Conservation (phyloP, 2,113 vertebrate genomes). For the Colius striatus region DNA sequence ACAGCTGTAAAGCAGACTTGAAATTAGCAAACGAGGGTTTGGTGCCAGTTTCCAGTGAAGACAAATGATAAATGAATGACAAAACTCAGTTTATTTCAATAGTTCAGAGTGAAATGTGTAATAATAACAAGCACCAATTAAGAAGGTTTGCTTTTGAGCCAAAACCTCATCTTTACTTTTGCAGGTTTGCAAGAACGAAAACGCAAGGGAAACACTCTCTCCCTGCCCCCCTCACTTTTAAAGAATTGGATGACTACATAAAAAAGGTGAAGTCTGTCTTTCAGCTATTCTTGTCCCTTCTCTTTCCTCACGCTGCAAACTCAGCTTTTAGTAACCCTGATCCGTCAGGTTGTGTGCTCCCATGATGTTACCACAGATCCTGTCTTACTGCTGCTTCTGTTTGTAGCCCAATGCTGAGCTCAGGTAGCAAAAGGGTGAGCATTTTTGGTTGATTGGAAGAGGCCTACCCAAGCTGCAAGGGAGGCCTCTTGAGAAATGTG, state of each 20-base stretch:
- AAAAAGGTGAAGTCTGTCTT: background rate
- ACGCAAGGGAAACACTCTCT: background rate
- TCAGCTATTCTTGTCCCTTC: background rate
- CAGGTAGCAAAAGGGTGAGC: background rate
- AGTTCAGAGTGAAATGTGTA: background rate
- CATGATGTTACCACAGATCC: background rate
- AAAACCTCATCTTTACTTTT: background rate
- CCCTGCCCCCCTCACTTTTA: no score
- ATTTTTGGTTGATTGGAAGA: background rate
- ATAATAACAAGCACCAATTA: background rate
- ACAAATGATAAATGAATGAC: background rate
- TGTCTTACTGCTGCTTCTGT: background rate
- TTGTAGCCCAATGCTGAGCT: background rate
- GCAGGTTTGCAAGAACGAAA: background rate
- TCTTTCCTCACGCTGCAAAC: background rate
- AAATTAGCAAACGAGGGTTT: conserved; percentile 22
- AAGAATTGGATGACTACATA: background rate
- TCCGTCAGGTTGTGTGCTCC: background rate
- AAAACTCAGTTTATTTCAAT: conserved; percentile 32
- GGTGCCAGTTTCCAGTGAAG: conserved; percentile 21
- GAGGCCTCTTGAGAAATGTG: background rate
- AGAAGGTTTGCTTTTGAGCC: background rate
- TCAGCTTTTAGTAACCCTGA: background rate
- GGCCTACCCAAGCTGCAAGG: background rate
- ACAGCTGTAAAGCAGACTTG: conserved; percentile 34